These are phyloP conservation scores for Drosophila tripunctata DNA, from an alignment of 2,888 invertebrate species.

Conservation along the genomic window DNA sequence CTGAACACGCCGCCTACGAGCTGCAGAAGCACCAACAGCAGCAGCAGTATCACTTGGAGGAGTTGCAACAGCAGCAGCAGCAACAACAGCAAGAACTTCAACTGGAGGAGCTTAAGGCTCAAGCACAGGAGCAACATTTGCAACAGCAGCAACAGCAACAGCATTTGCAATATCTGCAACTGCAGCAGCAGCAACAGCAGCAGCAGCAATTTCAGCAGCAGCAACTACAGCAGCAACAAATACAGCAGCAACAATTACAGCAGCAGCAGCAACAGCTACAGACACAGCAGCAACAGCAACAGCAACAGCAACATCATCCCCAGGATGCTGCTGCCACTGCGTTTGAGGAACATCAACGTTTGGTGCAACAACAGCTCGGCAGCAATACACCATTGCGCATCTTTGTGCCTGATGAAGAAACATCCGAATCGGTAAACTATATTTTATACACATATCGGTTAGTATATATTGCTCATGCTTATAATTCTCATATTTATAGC, in stretches of 20 bases:
- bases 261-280: slow-evolving; percentile 65
- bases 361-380: slow-evolving; percentile 81
- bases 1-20: slow-evolving; percentile 76
- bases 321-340: slow-evolving; percentile 64
- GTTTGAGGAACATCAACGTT: slow-evolving; percentile 81
- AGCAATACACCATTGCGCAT: slow-evolving; percentile 84
- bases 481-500: slow-evolving; percentile 31
- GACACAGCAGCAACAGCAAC: slow-evolving; percentile 48
- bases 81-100: slow-evolving; percentile 70
- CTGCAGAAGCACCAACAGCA: slow-evolving; percentile 71
- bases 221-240: slow-evolving; percentile 65
- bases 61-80: slow-evolving; percentile 45
- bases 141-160: slow-evolving; percentile 58
- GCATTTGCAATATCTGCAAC: neutral
- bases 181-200: slow-evolving; percentile 45
- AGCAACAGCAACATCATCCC: slow-evolving; percentile 53
- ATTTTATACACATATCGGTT: too few relatives aligned
- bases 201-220: slow-evolving; percentile 38
- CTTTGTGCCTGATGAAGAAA: slow-evolving; percentile 85
- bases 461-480: neutral
- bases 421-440: slow-evolving; percentile 62
- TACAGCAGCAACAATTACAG: slow-evolving; percentile 51
- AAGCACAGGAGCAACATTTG: slow-evolving; percentile 69
- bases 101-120: slow-evolving; percentile 50
- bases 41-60: slow-evolving; percentile 30